Percentiles rank a stretch among this genome's conserved stretches.
Evolutionary conservation across 2,797 vertebrate species (phyloP).

Genomic region (Tragelaphus eurycerus): DNA sequence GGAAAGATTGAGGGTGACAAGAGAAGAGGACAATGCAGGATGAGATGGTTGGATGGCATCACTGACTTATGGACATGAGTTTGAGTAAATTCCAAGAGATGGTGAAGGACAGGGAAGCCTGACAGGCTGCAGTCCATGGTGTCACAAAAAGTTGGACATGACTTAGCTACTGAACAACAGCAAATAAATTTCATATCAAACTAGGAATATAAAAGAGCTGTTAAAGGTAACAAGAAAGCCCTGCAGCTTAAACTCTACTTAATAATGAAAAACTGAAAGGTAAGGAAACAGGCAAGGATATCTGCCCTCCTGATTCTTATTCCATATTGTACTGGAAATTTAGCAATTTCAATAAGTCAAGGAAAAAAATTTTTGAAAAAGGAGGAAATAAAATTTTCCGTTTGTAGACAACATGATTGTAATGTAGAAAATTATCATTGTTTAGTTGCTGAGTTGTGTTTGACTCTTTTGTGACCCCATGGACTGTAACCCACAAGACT

Average conservation of each 20-base stretch:
- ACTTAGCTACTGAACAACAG: background rate
- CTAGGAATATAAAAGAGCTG: background rate
- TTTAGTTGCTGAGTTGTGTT: background rate
- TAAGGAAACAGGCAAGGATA: background rate
- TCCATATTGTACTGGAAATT: background rate
- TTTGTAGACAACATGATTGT: background rate
- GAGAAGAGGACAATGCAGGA: background rate
- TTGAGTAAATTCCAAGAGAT: background rate
- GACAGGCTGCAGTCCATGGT: background rate
- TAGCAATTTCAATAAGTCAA: background rate
- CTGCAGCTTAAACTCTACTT: background rate
- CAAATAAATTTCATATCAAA: background rate
- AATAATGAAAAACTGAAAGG: background rate
- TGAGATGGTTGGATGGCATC: background rate
- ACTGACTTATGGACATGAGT: background rate
- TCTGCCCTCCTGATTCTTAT: background rate
- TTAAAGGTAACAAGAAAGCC: background rate
- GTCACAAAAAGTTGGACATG: background rate
- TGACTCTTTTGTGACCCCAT: background rate
- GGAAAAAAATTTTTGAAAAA: background rate
- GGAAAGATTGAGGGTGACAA: background rate
- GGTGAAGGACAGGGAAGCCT: background rate
- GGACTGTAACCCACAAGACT: background rate
- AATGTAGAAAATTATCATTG: background rate
- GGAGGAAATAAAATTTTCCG: background rate